Evolutionary conservation across 2,797 vertebrate genomes (phyloP).

Genomic region (Ceryle rudis): DNA sequence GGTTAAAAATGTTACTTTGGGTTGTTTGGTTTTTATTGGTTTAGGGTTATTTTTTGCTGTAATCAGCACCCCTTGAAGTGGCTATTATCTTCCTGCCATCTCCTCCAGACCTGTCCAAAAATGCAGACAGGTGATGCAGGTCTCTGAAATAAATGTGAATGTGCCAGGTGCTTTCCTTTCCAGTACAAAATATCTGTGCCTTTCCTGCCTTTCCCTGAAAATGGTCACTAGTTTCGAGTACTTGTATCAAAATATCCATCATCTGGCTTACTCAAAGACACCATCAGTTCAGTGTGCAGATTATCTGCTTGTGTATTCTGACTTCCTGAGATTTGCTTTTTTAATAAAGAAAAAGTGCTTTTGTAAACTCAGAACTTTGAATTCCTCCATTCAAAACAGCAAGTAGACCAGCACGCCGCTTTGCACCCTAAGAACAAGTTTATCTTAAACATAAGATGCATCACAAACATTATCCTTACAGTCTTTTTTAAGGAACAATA

Average conservation of each 20-base stretch:
- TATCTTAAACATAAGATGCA: neutral
- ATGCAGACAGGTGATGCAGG: neutral
- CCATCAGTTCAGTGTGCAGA: neutral
- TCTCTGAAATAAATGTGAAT: neutral
- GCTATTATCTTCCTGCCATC: neutral
- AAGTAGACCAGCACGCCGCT: neutral
- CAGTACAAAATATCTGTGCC: neutral
- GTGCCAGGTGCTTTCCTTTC: conserved; percentile 3
- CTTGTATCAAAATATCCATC: neutral
- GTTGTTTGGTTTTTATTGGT: too few species aligned
- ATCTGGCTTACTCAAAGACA: neutral
- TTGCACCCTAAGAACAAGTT: conserved; percentile 4
- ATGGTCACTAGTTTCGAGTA: neutral
- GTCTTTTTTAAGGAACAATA: neutral
- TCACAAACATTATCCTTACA: neutral
- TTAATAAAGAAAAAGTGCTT: neutral
- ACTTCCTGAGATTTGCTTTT: neutral
- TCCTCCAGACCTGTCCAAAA: neutral
- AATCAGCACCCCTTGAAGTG: neutral
- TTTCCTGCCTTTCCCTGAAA: neutral
- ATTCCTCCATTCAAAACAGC: neutral
- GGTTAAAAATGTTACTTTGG: conserved; percentile 35
- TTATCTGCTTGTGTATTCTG: neutral
- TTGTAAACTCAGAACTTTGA: neutral
- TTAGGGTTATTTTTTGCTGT: neutral